Percentiles rank a stretch among this genome's conserved stretches.
Evolutionary conservation across 2,113 vertebrate species (phyloP).

Genomic region (Bubo scandiacus): DNA sequence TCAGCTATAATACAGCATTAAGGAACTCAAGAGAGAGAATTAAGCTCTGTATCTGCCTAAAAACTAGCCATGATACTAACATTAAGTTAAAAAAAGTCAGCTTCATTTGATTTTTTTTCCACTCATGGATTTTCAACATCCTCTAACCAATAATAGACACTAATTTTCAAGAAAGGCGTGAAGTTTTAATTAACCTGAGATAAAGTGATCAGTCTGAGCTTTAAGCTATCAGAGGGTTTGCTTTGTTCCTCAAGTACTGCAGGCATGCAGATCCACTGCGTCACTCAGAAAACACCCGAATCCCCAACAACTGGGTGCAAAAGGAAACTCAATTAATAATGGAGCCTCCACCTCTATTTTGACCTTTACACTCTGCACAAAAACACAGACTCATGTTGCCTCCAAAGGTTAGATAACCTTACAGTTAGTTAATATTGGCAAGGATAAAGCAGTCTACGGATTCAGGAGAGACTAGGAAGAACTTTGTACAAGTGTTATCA

Average conservation of each 20-base stretch:
- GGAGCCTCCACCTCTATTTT: neutral
- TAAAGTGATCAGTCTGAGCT: neutral
- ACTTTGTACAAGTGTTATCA: neutral
- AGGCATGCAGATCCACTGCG: neutral
- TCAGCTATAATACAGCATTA: rapidly evolving
- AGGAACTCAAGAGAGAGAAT: neutral
- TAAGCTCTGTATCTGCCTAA: neutral
- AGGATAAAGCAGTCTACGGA: neutral
- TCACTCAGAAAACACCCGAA: neutral
- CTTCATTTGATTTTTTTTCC: neutral
- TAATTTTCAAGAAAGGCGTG: neutral
- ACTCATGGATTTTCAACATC: neutral
- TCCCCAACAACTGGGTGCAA: neutral
- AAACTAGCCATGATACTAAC: neutral
- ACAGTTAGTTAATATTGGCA: neutral
- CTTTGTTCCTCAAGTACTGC: rapidly evolving
- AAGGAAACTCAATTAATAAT: neutral
- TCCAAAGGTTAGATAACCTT: neutral
- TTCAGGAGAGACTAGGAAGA: neutral
- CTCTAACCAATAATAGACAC: neutral
- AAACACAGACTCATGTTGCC: neutral
- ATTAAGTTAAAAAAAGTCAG: neutral
- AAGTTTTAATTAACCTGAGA: slow-evolving; percentile 16
- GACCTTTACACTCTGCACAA: neutral
- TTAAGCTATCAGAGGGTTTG: neutral